Evolutionary conservation across 1,140 invertebrate species (phyloP), one percentile per base, ranked within the genome.

Genomic region (Colletes latitarsis): DNA sequence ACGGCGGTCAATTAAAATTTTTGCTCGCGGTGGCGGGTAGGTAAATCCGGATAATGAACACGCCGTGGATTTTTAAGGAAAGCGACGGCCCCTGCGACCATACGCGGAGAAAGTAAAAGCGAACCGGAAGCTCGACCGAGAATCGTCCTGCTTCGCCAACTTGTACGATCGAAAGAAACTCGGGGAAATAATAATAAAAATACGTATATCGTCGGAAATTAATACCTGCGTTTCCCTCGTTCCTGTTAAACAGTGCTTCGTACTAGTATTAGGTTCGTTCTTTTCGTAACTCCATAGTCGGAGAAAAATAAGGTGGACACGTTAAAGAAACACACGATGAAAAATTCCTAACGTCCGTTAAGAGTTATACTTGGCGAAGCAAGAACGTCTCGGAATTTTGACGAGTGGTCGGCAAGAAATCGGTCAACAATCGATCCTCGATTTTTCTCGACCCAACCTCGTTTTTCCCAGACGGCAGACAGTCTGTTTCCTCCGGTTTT

Each of bases 1-100:
- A 87, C 58, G 85, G 81, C 19, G 70, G 19, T 87, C 84, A 86
- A 86, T 87, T 86, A 86, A 86, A 60, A 87, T 87, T 87, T 87
- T 87, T 83, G n/a, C 60, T 62, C 52, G 52, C 63, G 43, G 70
- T 43, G n/a, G 41, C 39, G 63, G 60, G 68, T 80, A 86, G 68
- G 63, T 81, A 87, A 83, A 87, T 87, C 85, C 57, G 21, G 52
- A 70, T 86, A 86, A 86, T 78, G 81, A 82, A 73, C 83, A 49
- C 49, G 57, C 71, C 21, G 57, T 15, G 21, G 62, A 77, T 63
- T 69, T 69, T 72, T 19, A 73, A 67, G 82, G 70, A 71, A 41
- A 57, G 0, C 8, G 6, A 4, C 12, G 39, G 14, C 30, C 9
- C 10, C 66, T 62, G 57, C 64, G 57, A 17, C 6, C 14, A 17